A percentile compares a stretch with the other conserved stretches of the same genome.
phyloP scores from a whole-genome alignment of 2,888 invertebrate species.

The Acleris cristana region DNA sequence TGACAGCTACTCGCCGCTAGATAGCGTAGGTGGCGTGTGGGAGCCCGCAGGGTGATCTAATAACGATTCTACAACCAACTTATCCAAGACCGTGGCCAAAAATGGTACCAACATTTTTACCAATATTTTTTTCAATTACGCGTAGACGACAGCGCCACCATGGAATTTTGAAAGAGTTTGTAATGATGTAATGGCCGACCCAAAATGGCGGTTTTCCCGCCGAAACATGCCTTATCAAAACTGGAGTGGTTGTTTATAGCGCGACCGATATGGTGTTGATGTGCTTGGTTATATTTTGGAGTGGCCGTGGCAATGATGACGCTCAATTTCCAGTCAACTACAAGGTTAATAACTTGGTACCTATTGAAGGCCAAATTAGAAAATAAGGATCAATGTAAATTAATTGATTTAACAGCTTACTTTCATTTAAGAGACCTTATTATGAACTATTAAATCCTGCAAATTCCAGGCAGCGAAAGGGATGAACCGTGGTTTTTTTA shows the following conservation, averaged over 20 bases:
- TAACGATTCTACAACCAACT: conserved; percentile 8
- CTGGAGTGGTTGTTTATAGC: conserved; percentile 20
- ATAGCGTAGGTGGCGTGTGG: conserved; percentile 30
- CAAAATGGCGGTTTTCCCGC: conserved; percentile 17
- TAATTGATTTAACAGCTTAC: too few species aligned
- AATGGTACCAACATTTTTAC: conserved; percentile 13
- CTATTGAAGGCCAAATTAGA: too few species aligned
- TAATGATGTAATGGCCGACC: conserved; percentile 14
- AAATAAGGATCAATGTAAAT: too few species aligned
- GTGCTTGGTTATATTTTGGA: neutral
- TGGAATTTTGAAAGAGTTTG: conserved; percentile 7
- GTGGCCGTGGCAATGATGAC: conserved; percentile 3
- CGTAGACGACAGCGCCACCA: conserved; percentile 12
- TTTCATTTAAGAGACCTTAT: too few species aligned
- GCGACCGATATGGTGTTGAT: conserved; percentile 24
- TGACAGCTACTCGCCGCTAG: conserved; percentile 32
- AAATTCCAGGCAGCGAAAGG: too few species aligned
- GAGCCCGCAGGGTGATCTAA: conserved; percentile 24
- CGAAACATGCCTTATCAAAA: conserved; percentile 24
- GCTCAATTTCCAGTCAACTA: neutral
- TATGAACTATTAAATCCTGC: too few species aligned
- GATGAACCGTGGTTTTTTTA: too few species aligned
- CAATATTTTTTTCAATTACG: neutral
- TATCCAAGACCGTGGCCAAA: conserved; percentile 5
- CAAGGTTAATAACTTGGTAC: too few species aligned